Evolutionary conservation across 2,113 vertebrate species (phyloP).

Genomic region (Chaetodon auriga): DNA sequence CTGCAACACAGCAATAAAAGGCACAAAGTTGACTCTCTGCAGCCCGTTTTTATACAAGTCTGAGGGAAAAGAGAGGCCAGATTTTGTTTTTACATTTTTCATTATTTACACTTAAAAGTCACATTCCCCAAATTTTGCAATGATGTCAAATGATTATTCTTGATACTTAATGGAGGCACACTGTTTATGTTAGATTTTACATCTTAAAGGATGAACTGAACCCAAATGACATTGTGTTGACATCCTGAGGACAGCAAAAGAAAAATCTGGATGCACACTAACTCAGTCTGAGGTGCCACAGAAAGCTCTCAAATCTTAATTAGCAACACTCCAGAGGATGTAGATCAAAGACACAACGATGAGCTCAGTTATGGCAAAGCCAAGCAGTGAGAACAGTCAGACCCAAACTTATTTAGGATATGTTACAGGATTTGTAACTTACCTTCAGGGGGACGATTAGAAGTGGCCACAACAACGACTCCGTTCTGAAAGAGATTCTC

Average conservation of each 20-base stretch:
- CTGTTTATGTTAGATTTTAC: neutral
- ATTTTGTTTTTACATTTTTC: neutral
- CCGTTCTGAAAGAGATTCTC: conserved; percentile 97
- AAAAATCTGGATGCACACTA: neutral
- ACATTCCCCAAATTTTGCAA: neutral
- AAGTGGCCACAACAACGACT: conserved; percentile 97
- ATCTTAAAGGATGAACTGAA: neutral
- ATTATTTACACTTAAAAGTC: neutral
- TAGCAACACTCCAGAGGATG: neutral
- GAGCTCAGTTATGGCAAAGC: neutral
- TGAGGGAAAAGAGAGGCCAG: conserved; percentile 81
- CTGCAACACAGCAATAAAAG: conserved; percentile 96
- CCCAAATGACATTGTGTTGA: neutral
- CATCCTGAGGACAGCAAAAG: neutral
- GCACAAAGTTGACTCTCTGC: conserved; percentile 98
- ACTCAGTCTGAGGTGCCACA: neutral
- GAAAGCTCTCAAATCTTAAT: neutral
- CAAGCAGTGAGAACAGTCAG: neutral
- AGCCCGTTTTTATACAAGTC: conserved; percentile 99
- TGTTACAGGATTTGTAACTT: neutral
- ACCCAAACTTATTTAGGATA: neutral
- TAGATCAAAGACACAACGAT: neutral
- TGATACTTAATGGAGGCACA: neutral
- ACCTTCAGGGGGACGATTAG: conserved; percentile 94
- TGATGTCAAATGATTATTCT: neutral